A percentile compares a stretch with the other conserved stretches of the same genome.
Evolutionary conservation across 2,113 vertebrate species (phyloP).

Genomic region (Phylloscopus trochilus): DNA sequence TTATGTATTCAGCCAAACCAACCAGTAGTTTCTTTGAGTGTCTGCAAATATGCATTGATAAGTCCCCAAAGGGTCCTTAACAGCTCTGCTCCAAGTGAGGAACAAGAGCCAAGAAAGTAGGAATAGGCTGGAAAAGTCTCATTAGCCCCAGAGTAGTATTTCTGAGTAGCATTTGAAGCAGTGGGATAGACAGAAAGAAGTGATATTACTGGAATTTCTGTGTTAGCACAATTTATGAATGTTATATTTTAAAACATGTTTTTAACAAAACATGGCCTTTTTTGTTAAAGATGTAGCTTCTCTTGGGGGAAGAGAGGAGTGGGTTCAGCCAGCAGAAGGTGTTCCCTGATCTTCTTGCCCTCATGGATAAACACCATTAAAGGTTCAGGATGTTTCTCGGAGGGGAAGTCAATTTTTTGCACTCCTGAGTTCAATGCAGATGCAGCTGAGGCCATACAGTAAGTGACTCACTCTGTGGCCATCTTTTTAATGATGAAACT

Average conservation of each 20-base stretch:
- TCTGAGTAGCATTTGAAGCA: background rate
- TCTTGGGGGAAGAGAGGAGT: background rate
- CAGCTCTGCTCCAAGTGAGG: background rate
- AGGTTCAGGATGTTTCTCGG: background rate
- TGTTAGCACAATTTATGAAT: background rate
- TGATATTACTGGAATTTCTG: rapidly evolving
- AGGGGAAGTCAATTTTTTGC: background rate
- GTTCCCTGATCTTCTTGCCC: background rate
- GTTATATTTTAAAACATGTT: background rate
- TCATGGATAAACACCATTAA: background rate
- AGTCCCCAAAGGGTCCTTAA: background rate
- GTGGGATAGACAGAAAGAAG: background rate
- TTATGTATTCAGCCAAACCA: background rate
- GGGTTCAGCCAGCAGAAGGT: background rate
- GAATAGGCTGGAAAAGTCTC: background rate
- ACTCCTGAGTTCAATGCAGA: background rate
- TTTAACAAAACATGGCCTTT: background rate
- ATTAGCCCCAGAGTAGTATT: background rate
- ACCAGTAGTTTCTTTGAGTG: background rate
- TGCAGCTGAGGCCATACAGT: background rate
- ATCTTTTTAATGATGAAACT: constrained; percentile 17
- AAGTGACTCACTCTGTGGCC: constrained; percentile 39
- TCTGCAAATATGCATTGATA: background rate
- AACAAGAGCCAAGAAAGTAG: background rate
- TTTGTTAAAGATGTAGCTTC: background rate